These are phyloP conservation scores for Prunella himalayana DNA, from an alignment of 2,113 vertebrate species.

Conservation along the genomic window DNA sequence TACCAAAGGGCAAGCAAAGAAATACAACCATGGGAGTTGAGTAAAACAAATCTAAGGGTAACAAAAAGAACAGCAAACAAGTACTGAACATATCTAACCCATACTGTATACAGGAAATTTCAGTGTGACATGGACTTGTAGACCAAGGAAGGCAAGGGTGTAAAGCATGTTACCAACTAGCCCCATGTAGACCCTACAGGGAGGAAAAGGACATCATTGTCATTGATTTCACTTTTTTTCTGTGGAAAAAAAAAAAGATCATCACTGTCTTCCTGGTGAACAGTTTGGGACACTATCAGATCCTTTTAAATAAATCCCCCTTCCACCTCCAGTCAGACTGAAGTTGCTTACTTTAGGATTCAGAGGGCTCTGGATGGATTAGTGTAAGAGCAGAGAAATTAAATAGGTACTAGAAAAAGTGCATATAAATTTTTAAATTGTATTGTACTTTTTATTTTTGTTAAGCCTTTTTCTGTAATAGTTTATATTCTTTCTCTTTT, in stretches of 20 bases:
- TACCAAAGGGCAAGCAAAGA: not conserved
- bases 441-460: not conserved
- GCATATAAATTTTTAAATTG: not conserved
- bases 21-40: not conserved
- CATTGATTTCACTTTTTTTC: not conserved
- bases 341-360: not conserved
- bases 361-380: not conserved
- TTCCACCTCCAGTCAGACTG: not conserved
- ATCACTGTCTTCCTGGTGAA: not conserved
- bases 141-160: not conserved
- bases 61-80: not conserved
- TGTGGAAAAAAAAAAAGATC: not conserved
- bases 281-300: not conserved
- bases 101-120: not conserved
- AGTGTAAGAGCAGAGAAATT: not conserved
- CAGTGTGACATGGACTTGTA: not conserved
- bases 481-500: not conserved
- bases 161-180: not conserved
- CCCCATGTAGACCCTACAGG: not conserved
- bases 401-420: not conserved
- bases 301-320: not conserved
- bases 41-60: not conserved
- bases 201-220: not conserved
- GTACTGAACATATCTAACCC: not conserved
- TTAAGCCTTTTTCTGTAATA: not conserved